These are phyloP conservation scores for Brachylomia viminalis DNA, from an alignment of 2,888 invertebrate species.

Conservation along the genomic window DNA sequence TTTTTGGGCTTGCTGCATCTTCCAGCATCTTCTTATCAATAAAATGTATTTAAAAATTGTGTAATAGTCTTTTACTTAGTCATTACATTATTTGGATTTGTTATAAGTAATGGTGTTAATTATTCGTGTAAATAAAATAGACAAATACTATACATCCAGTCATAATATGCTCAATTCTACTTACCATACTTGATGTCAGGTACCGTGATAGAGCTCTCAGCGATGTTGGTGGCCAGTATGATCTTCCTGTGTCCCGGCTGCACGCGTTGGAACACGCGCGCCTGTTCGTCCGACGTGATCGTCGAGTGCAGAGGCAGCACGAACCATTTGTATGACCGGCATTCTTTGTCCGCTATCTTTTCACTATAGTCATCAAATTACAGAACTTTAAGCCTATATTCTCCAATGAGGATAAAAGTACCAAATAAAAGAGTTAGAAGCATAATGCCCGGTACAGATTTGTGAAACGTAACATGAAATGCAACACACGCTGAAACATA, in stretches of 20 bases:
- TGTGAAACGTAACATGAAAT: neutral
- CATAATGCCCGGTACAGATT: neutral
- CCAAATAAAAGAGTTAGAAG: neutral
- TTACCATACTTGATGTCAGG: constrained; percentile 95
- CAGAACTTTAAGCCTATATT: neutral
- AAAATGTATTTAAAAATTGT: neutral
- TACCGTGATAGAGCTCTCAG: constrained; percentile 97
- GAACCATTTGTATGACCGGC: constrained; percentile 85
- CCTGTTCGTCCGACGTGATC: constrained; percentile 95
- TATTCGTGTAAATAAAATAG: neutral
- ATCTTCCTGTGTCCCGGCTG: constrained; percentile 94
- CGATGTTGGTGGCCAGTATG: constrained; percentile 97
- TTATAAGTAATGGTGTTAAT: neutral
- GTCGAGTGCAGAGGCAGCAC: constrained; percentile 93
- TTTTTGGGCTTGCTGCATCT: neutral
- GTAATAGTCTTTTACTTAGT: neutral
- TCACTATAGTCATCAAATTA: constrained; percentile 62
- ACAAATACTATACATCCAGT: neutral
- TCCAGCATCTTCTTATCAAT: neutral
- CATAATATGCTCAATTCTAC: neutral
- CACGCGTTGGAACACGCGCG: constrained; percentile 90
- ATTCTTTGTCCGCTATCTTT: constrained; percentile 73
- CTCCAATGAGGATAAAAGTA: neutral
- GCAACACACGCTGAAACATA: too few species aligned
- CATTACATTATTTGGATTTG: neutral